A percentile compares a stretch with the other conserved stretches of the same genome.
phyloP scores from a whole-genome alignment of 2,888 invertebrate species.

The Ganaspis brasiliensis region DNA sequence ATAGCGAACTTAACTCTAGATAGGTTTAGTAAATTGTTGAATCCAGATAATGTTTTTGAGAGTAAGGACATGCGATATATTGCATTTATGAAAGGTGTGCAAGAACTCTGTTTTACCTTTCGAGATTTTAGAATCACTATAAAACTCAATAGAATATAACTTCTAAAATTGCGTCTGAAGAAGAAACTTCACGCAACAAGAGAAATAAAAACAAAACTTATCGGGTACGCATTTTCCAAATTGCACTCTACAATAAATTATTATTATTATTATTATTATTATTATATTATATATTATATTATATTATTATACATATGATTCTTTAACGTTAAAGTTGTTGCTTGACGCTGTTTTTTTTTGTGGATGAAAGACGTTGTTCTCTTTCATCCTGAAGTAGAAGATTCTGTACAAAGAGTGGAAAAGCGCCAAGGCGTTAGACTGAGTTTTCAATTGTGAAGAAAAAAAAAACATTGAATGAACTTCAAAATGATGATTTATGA shows the following conservation, averaged over 20 bases:
- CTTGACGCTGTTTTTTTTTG: conserved; percentile 20
- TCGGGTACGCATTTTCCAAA: conserved; percentile 75
- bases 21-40: conserved; percentile 72
- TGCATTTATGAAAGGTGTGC: conserved; percentile 51
- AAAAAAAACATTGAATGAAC: conserved; percentile 22
- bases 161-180: conserved; percentile 49
- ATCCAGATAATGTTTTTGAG: conserved; percentile 62
- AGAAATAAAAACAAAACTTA: conserved; percentile 53
- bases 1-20: conserved; percentile 66
- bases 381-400: conserved; percentile 19
- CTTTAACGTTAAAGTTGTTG: conserved; percentile 36
- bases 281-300: conserved; percentile 13
- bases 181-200: conserved; percentile 52
- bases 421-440: conserved; percentile 44
- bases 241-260: conserved; percentile 66
- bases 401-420: conserved; percentile 31
- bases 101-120: not conserved
- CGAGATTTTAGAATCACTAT: conserved; percentile 3
- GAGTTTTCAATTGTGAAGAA: conserved; percentile 48
- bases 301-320: not conserved
- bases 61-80: conserved; percentile 53
- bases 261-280: conserved; percentile 45
- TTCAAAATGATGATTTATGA: conserved; percentile 18
- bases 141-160: conserved; percentile 48
- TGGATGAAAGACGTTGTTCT: conserved; percentile 27